Evolutionary conservation across 2,113 vertebrate species (phyloP).

Genomic region (Podiceps cristatus): DNA sequence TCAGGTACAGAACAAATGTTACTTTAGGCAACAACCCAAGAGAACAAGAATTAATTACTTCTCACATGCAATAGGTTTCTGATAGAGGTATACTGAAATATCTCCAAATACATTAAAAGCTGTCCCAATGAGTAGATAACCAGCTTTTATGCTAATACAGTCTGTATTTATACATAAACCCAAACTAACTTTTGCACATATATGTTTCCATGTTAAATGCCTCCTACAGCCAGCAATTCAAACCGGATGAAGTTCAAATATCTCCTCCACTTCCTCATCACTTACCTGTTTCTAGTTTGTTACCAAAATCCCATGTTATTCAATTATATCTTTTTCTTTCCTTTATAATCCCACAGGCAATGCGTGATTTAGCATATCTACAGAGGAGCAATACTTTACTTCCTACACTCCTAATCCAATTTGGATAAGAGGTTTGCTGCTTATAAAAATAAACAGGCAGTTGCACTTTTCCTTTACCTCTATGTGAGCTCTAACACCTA

Average conservation of each 20-base stretch:
- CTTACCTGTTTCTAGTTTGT: neutral
- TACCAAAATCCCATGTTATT: neutral
- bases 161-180: neutral
- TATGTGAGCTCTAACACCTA: neutral
- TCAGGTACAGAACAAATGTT: neutral
- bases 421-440: constrained; percentile 47
- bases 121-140: neutral
- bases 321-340: neutral
- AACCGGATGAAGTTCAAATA: neutral
- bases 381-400: neutral
- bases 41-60: neutral
- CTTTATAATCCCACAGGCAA: neutral
- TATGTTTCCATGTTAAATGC: neutral
- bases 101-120: neutral
- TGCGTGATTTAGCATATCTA: neutral
- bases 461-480: neutral
- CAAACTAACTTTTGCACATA: neutral
- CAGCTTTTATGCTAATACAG: neutral
- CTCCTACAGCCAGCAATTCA: neutral
- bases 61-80: neutral
- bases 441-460: constrained; percentile 42
- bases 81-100: neutral
- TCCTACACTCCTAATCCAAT: constrained; percentile 39
- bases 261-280: neutral
- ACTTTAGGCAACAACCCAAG: neutral